Conservation (phyloP, 1,140 invertebrate genomes). For the Drosophila parabipectinata region DNA sequence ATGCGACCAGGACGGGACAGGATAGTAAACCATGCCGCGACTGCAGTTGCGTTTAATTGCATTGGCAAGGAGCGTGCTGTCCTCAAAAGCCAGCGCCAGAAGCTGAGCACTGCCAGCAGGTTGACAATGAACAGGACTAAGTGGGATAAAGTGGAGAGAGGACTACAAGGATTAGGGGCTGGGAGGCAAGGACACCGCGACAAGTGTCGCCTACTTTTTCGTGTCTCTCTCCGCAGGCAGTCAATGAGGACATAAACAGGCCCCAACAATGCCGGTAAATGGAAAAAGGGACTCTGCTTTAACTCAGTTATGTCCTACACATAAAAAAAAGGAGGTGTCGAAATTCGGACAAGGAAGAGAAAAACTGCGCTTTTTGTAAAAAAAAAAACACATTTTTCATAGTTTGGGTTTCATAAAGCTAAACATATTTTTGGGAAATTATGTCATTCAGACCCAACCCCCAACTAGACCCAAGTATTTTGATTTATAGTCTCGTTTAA, state of each 20-base stretch:
- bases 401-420: no score
- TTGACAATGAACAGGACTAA: conserved; percentile 34
- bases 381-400: no score
- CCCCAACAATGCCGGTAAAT: conserved; percentile 16
- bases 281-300: neutral
- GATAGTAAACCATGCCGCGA: conserved; percentile 36
- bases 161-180: neutral
- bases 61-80: conserved; percentile 57
- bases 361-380: neutral
- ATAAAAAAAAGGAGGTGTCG: neutral
- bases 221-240: conserved; percentile 16
- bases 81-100: conserved; percentile 45
- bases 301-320: conserved; percentile 14
- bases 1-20: conserved; percentile 42
- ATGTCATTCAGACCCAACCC: no score
- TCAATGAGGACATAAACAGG: conserved; percentile 43
- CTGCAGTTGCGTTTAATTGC: conserved; percentile 73
- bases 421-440: no score
- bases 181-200: conserved; percentile 3
- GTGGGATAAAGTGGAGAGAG: neutral
- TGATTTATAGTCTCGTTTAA: neutral
- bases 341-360: neutral
- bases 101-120: conserved; percentile 27
- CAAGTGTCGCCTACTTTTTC: conserved; percentile 49
- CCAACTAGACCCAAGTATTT: no score